phyloP scores from a whole-genome alignment of 2,888 invertebrate genomes.

The Cheiracanthium punctorium region DNA sequence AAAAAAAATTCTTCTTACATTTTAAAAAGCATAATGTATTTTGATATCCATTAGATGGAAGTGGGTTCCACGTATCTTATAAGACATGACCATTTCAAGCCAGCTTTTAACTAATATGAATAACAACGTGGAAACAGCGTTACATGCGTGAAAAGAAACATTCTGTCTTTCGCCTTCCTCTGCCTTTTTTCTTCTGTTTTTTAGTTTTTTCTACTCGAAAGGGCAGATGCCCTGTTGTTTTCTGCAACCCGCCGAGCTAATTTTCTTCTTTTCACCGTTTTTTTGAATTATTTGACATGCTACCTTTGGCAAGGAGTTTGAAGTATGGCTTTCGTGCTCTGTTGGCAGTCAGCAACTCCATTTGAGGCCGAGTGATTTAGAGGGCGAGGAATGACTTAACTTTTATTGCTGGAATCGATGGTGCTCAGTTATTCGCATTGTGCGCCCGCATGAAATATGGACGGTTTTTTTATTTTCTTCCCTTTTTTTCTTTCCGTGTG shows the following conservation, averaged over 20 bases:
- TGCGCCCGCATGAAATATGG: conserved; percentile 8
- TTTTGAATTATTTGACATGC: conserved; percentile 23
- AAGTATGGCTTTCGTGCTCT: neutral
- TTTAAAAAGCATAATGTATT: too few species aligned
- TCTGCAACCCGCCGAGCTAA: conserved; percentile 1
- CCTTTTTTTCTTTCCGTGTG: neutral
- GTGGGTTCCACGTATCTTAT: too few species aligned
- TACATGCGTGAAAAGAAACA: too few species aligned
- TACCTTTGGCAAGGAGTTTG: conserved; percentile 1
- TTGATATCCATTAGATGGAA: too few species aligned
- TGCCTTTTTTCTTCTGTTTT: too few species aligned
- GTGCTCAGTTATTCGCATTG: conserved; percentile 17
- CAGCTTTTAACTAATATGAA: too few species aligned
- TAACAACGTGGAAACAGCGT: too few species aligned
- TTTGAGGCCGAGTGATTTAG: neutral
- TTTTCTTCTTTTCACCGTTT: neutral
- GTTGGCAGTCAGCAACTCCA: neutral
- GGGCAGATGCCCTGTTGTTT: neutral
- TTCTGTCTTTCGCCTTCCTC: too few species aligned
- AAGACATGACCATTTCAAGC: too few species aligned
- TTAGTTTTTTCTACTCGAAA: too few species aligned
- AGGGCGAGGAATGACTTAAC: conserved; percentile 22
- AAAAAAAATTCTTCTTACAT: too few species aligned
- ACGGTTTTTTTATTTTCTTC: neutral
- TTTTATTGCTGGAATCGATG: conserved; percentile 4